A percentile compares a stretch with the other conserved stretches of the same genome.
phyloP scores from a whole-genome alignment of 2,113 vertebrate species.

The Castor canadensis region DNA sequence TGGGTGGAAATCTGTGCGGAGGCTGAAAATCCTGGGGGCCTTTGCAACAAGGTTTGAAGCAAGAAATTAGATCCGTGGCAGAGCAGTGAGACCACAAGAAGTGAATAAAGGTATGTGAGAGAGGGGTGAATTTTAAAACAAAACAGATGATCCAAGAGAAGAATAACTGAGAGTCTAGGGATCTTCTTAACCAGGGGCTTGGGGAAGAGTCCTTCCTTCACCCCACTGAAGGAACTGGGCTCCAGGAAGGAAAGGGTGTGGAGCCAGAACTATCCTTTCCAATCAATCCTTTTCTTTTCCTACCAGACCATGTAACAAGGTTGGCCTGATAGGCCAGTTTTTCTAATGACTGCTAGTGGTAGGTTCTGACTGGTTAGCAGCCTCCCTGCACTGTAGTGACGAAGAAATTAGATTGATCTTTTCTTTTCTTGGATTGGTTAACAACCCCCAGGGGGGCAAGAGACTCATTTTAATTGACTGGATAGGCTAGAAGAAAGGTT shows the following conservation, averaged over 20 bases:
- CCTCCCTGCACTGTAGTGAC: constrained; percentile 49
- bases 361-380: constrained; percentile 72
- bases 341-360: constrained; percentile 70
- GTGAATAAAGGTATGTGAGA: not conserved
- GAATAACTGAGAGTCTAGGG: not conserved
- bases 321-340: constrained; percentile 70
- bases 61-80: not conserved
- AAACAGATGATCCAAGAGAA: constrained; percentile 11
- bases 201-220: not conserved
- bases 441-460: constrained; percentile 27
- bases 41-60: constrained; percentile 23
- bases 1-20: not conserved
- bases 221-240: not conserved
- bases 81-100: not conserved
- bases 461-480: constrained; percentile 70
- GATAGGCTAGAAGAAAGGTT: constrained; percentile 48
- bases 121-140: not conserved
- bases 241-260: constrained; percentile 72
- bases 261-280: constrained; percentile 61
- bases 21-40: not conserved
- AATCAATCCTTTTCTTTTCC: constrained; percentile 66
- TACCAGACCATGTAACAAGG: constrained; percentile 72
- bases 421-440: constrained; percentile 71
- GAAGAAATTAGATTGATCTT: constrained; percentile 63
- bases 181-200: not conserved